Evolutionary conservation across 1,140 invertebrate genomes (phyloP).

Genomic region (Drosophila ambigua): DNA sequence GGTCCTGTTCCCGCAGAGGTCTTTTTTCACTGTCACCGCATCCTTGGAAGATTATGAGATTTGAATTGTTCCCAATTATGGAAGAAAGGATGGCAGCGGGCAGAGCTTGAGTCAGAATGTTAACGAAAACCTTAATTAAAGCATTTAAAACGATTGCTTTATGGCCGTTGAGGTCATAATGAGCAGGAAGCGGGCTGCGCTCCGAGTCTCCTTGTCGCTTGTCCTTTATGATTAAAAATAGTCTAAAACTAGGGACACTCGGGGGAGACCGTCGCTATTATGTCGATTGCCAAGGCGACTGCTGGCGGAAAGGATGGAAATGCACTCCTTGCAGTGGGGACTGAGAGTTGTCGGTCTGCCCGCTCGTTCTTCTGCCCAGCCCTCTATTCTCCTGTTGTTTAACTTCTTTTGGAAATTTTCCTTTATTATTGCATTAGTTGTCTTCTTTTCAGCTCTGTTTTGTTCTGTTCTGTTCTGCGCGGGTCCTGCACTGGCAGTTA

Average conservation of each 20-base stretch:
- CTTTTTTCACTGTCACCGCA: too few species aligned
- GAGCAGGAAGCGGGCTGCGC: constrained; percentile 20
- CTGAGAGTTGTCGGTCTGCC: neutral
- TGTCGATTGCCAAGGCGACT: constrained; percentile 3
- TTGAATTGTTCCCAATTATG: constrained; percentile 20
- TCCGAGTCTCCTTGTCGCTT: constrained; percentile 18
- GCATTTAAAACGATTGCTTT: constrained; percentile 67
- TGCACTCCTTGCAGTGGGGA: constrained; percentile 15
- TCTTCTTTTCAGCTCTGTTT: constrained; percentile 1
- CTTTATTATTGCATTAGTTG: constrained; percentile 70
- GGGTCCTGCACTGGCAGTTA: constrained; percentile 60
- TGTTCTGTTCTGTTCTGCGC: constrained; percentile 30
- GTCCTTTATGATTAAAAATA: constrained; percentile 32
- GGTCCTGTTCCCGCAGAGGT: too few species aligned
- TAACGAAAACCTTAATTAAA: constrained; percentile 50
- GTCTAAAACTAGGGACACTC: neutral
- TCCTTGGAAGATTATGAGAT: constrained; percentile 24
- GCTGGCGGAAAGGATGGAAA: constrained; percentile 20
- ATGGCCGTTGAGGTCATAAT: constrained; percentile 31
- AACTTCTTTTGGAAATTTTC: constrained; percentile 43
- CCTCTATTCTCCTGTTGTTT: constrained; percentile 17
- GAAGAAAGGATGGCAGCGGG: constrained; percentile 5
- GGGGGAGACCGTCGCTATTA: neutral
- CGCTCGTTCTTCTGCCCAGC: too few species aligned
- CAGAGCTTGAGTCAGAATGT: too few species aligned